Evolutionary conservation across 1,140 invertebrate species (phyloP), one percentile per base, ranked within the genome.

Genomic region (Branchinecta lindahli): DNA sequence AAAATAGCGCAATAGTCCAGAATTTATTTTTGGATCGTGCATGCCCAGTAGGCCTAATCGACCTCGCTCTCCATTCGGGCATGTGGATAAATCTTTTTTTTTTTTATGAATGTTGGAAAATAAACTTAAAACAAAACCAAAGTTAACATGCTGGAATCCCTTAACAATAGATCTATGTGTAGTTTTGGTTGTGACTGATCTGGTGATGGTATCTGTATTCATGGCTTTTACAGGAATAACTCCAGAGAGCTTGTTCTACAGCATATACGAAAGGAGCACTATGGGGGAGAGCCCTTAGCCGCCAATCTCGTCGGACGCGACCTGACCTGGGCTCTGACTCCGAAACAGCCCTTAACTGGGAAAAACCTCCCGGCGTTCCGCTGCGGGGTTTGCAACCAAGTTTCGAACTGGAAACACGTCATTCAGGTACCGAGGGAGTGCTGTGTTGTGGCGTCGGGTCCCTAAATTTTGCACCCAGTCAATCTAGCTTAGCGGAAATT

Each of bases 341-440:
- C 52, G 12, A 61, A 61, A 20, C 52, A 61, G 52, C 52, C 52
- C 52, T 12, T 61, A 61, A 15, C 52, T 12, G 52, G 52, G 18
- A 61, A 61, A 61, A 61, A 61, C 45, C 45, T 70, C 20, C 71
- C 71, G 44, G 71, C 86, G 52, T 88, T 87, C 79, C 83, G 85
- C 74, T 88, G 87, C 80, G 85, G 86, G 74, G 85, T 87, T 78
- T 88, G 86, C 80, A 85, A 86, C 77, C 86, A 88, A 79, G 79
- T 86, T 75, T 87, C 86, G 70, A 88, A 88, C 80, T 88, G 87
- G 87, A 87, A 87, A 82, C 86, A 88, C 83, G 86, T 88, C 74
- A 87, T 88, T 79, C 85, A 87, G 85, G 86, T 87, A 84, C 79
- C 68, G 80, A 76, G 80, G 79, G 79, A 78, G 74, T 76, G 44